Percentiles rank a stretch among this genome's conserved stretches.
These are phyloP conservation scores for Rhinella marina DNA, from an alignment of 2,797 vertebrate species.

Conservation along the genomic window DNA sequence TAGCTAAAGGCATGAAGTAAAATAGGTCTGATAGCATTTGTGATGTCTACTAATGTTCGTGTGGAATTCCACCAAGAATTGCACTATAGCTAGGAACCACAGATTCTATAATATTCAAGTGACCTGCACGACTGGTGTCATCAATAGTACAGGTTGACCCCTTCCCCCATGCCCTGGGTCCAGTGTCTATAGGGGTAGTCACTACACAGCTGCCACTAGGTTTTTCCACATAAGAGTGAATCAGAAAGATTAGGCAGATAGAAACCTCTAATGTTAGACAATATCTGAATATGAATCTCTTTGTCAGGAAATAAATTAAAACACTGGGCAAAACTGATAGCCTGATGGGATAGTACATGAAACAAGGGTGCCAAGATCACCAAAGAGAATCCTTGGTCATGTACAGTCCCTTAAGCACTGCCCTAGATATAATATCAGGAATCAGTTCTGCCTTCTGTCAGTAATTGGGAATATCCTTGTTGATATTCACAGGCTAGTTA, in stretches of 20 bases:
- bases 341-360: neutral
- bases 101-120: neutral
- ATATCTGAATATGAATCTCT: too few species aligned
- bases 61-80: neutral
- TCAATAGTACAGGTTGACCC: neutral
- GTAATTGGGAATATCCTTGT: neutral
- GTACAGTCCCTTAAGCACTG: neutral
- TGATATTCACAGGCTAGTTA: neutral
- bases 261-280: too few species aligned
- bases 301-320: too few species aligned
- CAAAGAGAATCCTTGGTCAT: neutral
- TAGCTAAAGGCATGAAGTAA: too few species aligned
- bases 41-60: too few species aligned
- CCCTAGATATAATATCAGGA: neutral
- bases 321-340: neutral
- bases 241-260: too few species aligned
- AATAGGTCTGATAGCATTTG: too few species aligned
- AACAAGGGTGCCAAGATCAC: neutral
- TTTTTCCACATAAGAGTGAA: too few species aligned
- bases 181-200: neutral
- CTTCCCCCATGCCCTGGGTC: neutral
- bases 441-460: neutral
- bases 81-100: neutral
- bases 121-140: neutral
- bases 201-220: too few species aligned